Percentiles rank a stretch among this genome's conserved stretches.
Evolutionary conservation across 2,797 vertebrate genomes (phyloP).

Genomic region (Periparus ater): DNA sequence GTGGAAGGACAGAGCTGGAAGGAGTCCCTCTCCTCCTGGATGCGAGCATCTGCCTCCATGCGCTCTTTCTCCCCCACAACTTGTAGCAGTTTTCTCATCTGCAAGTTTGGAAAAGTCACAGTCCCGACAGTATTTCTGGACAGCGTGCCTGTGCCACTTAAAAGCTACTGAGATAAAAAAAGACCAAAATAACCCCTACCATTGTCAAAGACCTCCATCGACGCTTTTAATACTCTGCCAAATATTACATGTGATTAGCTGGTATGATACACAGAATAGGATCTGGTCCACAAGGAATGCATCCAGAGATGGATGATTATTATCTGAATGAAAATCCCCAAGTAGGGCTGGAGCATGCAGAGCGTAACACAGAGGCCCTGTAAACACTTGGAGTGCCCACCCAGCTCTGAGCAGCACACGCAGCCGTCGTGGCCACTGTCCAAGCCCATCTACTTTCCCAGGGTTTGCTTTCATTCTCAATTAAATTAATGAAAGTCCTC

Average conservation of each 20-base stretch:
- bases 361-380: not conserved
- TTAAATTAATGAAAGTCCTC: conserved; percentile 11
- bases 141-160: not conserved
- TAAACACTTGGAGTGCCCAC: not conserved
- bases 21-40: not conserved
- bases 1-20: not conserved
- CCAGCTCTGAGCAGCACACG: not conserved
- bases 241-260: conserved; percentile 3
- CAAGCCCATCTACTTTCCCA: conserved; percentile 7
- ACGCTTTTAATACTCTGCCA: conserved; percentile 53
- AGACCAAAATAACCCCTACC: not conserved
- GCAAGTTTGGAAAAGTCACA: conserved; percentile 1
- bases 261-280: not conserved
- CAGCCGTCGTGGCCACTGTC: rapidly evolving
- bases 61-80: not conserved
- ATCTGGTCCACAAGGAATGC: not conserved
- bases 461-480: conserved; percentile 15
- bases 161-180: conserved; percentile 23
- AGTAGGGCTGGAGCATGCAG: not conserved
- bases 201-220: not conserved
- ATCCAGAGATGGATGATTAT: not conserved
- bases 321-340: not conserved
- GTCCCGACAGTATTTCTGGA: not conserved
- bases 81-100: not conserved
- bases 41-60: not conserved